Conservation (phyloP, 2,797 vertebrate species). For the Takifugu ocellatus region DNA sequence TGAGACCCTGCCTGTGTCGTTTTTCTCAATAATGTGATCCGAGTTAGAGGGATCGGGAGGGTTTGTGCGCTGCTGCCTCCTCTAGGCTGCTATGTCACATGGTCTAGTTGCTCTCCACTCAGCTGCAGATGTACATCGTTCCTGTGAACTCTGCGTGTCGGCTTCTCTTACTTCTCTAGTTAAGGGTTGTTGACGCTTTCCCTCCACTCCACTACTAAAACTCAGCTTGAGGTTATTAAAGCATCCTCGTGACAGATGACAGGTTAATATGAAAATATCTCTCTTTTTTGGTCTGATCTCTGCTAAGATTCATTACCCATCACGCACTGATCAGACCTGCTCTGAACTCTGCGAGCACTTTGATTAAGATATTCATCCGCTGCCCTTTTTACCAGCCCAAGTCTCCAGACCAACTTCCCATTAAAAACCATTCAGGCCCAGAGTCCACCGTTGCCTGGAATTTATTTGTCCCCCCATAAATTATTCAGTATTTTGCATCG, state of each 20-base stretch:
- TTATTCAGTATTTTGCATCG: conserved; percentile 84
- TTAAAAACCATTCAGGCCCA: conserved; percentile 73
- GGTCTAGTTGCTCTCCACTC: background rate
- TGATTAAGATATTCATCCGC: conserved; percentile 68
- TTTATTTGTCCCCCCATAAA: conserved; percentile 80
- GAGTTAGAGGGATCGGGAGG: too few relatives aligned
- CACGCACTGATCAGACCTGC: conserved; percentile 53
- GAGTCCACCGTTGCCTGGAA: conserved; percentile 72
- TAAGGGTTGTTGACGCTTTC: too few relatives aligned
- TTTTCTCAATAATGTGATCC: too few relatives aligned
- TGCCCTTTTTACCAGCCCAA: conserved; percentile 72
- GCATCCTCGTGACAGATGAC: conserved; percentile 17
- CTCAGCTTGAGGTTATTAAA: background rate
- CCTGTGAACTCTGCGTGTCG: background rate
- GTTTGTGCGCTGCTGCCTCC: too few relatives aligned
- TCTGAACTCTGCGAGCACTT: conserved; percentile 47
- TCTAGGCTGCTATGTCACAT: too few relatives aligned
- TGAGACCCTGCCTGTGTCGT: too few relatives aligned
- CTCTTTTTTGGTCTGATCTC: conserved; percentile 15
- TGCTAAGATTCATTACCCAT: conserved; percentile 45
- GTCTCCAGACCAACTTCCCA: conserved; percentile 68
- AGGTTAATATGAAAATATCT: conserved; percentile 36
- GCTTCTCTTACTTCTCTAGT: background rate
- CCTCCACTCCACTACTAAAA: background rate
- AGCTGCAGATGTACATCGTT: conserved; percentile 10